phyloP scores from a whole-genome alignment of 1,140 invertebrate species.

The Aphaenogaster rudis region DNA sequence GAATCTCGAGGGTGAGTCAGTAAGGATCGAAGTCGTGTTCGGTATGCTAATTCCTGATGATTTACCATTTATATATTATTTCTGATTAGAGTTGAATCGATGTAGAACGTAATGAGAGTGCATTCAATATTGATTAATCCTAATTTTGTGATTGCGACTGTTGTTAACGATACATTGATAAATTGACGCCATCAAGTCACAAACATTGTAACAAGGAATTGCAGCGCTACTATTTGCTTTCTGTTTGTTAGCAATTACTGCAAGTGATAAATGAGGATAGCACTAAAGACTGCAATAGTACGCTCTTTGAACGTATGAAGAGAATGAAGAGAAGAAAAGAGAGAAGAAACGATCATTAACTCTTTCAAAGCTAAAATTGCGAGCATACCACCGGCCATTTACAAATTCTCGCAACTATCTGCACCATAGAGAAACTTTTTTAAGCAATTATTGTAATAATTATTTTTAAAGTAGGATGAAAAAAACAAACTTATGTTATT shows the following conservation, averaged over 20 bases:
- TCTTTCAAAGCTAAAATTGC: neutral
- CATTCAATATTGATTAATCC: neutral
- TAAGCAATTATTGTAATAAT: neutral
- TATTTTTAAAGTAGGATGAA: neutral
- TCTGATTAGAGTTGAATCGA: neutral
- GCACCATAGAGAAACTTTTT: neutral
- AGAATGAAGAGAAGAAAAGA: slow-evolving; percentile 4
- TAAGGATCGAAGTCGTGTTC: slow-evolving; percentile 78
- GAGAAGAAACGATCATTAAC: neutral
- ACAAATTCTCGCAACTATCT: neutral
- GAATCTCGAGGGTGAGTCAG: slow-evolving; percentile 68
- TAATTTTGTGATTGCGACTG: neutral
- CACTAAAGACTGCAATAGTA: neutral
- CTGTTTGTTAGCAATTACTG: slow-evolving; percentile 45
- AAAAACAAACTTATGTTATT: neutral
- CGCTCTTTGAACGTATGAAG: slow-evolving; percentile 12
- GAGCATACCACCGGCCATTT: neutral
- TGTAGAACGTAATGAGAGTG: neutral
- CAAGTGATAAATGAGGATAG: slow-evolving; percentile 47
- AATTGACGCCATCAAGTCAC: slow-evolving; percentile 3
- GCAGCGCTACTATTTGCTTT: slow-evolving; percentile 7
- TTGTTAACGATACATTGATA: neutral
- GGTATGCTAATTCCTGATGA: slow-evolving; percentile 70
- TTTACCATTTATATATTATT: neutral
- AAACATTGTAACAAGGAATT: neutral